A percentile compares a stretch with the other conserved stretches of the same genome.
Evolutionary conservation across 2,113 vertebrate species (phyloP).

Genomic region (Ptyas mucosa): DNA sequence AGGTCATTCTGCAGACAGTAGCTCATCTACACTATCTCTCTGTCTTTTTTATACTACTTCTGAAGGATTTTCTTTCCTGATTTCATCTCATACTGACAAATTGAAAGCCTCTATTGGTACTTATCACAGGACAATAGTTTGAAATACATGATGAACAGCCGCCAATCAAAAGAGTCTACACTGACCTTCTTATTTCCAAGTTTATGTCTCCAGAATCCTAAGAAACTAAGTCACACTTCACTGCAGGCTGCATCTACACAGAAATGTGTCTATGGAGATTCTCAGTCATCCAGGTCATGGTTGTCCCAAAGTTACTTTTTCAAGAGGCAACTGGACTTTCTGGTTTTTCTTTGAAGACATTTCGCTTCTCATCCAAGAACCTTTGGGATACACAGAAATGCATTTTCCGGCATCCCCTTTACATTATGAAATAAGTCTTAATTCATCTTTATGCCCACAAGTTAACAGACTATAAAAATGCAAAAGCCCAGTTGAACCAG

Average conservation of each 20-base stretch:
- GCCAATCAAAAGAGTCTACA: constrained; percentile 52
- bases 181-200: constrained; percentile 70
- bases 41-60: constrained; percentile 29
- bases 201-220: constrained; percentile 59
- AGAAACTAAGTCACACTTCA: constrained; percentile 30
- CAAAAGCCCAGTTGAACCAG: not conserved
- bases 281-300: too few relatives aligned
- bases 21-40: not conserved
- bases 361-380: too few relatives aligned
- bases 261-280: not conserved
- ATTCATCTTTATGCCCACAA: not conserved
- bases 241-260: not conserved
- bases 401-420: not conserved
- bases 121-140: constrained; percentile 56
- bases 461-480: not conserved
- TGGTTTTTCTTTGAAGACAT: too few relatives aligned
- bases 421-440: not conserved
- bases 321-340: too few relatives aligned
- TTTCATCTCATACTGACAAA: constrained; percentile 57
- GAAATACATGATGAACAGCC: constrained; percentile 56
- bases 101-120: constrained; percentile 14
- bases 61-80: constrained; percentile 44
- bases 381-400: not conserved
- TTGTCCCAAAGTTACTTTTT: too few relatives aligned
- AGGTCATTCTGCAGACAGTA: not conserved